Conservation (phyloP, 2,797 vertebrate genomes). For the Pseudochirops corinnae region DNA sequence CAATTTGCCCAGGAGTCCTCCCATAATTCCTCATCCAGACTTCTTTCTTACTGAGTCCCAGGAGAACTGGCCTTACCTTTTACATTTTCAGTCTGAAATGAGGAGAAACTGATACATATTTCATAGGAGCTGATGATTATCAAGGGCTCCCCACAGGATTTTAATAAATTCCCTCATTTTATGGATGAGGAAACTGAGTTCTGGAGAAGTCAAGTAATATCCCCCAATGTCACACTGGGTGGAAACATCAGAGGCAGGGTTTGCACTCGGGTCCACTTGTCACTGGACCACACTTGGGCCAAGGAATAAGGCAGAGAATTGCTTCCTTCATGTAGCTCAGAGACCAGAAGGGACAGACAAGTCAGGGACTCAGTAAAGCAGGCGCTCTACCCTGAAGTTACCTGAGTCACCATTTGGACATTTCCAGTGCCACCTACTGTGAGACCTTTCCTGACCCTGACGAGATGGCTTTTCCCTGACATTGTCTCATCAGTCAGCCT, state of each 20-base stretch:
- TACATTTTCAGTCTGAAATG: not conserved
- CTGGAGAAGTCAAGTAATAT: not conserved
- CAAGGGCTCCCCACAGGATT: not conserved
- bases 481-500: not conserved
- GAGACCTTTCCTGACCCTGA: not conserved
- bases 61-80: not conserved
- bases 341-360: not conserved
- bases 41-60: slow-evolving; percentile 36
- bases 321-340: not conserved
- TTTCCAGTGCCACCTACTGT: not conserved
- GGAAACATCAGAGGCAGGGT: not conserved
- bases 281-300: not conserved
- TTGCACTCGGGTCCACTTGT: not conserved
- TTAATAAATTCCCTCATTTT: not conserved
- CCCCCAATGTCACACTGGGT: not conserved
- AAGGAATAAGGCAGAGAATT: not conserved
- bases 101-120: not conserved
- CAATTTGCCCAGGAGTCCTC: not conserved
- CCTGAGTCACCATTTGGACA: not conserved
- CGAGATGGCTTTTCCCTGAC: not conserved
- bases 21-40: not conserved
- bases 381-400: not conserved
- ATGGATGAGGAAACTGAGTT: slow-evolving; percentile 1
- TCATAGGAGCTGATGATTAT: not conserved
- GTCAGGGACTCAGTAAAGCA: not conserved